A percentile compares a stretch with the other conserved stretches of the same genome.
Conservation (phyloP, 2,797 vertebrate genomes). For the Cuculus canorus region DNA sequence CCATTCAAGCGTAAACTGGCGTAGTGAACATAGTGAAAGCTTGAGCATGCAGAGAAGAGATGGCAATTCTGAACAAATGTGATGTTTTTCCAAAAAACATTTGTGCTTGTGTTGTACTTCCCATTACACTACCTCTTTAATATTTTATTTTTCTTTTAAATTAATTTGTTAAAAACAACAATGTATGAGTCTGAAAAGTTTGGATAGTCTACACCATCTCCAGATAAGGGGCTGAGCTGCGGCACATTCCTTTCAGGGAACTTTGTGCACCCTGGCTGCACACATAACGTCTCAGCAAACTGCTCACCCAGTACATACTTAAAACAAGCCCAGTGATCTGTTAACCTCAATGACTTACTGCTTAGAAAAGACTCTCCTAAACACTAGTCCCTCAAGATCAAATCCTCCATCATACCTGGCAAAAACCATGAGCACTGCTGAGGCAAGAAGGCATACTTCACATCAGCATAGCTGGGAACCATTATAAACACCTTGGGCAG, state of each 20-base stretch:
- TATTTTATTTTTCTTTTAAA: background rate
- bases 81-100: background rate
- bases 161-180: background rate
- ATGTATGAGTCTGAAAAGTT: background rate
- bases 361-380: background rate
- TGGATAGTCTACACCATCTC: rapidly evolving
- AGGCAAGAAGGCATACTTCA: background rate
- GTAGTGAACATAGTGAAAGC: background rate
- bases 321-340: background rate
- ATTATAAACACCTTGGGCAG: background rate
- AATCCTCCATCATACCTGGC: background rate
- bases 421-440: background rate
- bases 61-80: background rate
- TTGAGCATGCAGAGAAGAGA: background rate
- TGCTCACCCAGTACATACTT: background rate
- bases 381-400: background rate
- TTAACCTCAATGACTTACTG: background rate
- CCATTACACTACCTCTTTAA: background rate
- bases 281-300: background rate
- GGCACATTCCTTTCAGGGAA: background rate
- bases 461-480: background rate
- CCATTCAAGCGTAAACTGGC: background rate
- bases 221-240: background rate
- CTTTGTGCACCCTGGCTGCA: background rate
- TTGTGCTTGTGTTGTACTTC: background rate